phyloP scores from a whole-genome alignment of 2,113 vertebrate species.

The Halichoerus grypus region DNA sequence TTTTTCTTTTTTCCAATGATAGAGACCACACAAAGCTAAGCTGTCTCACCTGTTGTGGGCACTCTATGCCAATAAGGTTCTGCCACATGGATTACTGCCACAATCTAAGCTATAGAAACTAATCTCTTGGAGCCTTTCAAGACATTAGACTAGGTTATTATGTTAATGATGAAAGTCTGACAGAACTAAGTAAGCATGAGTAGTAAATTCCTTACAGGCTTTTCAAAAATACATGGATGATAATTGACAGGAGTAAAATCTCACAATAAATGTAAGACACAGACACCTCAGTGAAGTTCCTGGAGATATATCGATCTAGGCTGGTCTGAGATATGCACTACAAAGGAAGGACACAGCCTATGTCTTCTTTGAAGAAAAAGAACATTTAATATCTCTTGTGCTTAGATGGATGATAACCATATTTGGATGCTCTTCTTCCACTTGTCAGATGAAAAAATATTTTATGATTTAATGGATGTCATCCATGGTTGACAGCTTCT shows the following conservation, averaged over 20 bases:
- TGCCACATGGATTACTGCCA: neutral
- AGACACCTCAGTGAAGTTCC: neutral
- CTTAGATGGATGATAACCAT: neutral
- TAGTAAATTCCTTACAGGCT: neutral
- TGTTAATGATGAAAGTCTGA: constrained; percentile 10
- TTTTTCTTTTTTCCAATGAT: neutral
- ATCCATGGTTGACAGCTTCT: neutral
- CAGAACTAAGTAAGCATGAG: neutral
- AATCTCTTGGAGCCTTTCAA: neutral
- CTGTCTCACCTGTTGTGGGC: neutral
- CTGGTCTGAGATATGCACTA: neutral
- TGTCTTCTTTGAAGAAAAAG: neutral
- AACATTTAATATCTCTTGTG: neutral
- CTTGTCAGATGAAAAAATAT: neutral
- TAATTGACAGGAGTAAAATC: neutral
- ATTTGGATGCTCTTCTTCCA: neutral
- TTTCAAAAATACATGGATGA: neutral
- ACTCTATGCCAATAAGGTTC: neutral
- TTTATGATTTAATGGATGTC: neutral
- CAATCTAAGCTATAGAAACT: neutral
- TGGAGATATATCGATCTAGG: neutral
- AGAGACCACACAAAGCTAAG: neutral
- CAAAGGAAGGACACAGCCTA: neutral
- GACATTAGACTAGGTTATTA: neutral
- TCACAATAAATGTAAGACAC: neutral